phyloP scores from a whole-genome alignment of 1,140 invertebrate species.

The Papilio dardanus region DNA sequence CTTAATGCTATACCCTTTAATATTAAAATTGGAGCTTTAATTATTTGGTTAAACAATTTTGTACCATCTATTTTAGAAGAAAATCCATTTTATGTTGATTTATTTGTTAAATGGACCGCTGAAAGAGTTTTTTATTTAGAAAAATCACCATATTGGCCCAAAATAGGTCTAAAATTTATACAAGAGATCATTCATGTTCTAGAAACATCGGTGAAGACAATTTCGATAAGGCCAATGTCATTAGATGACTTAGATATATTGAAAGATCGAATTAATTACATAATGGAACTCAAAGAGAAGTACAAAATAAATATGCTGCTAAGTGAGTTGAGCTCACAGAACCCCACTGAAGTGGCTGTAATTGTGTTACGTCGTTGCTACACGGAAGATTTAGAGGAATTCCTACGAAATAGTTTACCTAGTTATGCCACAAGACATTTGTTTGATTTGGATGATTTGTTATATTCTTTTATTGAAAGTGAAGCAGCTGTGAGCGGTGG shows the following conservation, averaged over 20 bases:
- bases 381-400: constrained; percentile 71
- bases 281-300: constrained; percentile 74
- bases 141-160: constrained; percentile 75
- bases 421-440: constrained; percentile 63
- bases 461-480: constrained; percentile 68
- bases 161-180: constrained; percentile 75
- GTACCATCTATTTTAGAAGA: constrained; percentile 66
- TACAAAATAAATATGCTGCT: constrained; percentile 76
- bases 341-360: constrained; percentile 66
- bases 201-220: constrained; percentile 68
- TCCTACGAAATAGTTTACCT: constrained; percentile 67
- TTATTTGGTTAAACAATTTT: constrained; percentile 74
- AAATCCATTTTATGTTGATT: constrained; percentile 73
- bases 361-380: constrained; percentile 76
- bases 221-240: constrained; percentile 66
- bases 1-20: constrained; percentile 68
- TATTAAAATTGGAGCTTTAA: constrained; percentile 70
- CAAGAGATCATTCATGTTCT: constrained; percentile 65
- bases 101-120: constrained; percentile 74
- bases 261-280: constrained; percentile 68
- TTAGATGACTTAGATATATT: constrained; percentile 73
- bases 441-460: constrained; percentile 71
- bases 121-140: constrained; percentile 72
- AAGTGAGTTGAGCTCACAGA: constrained; percentile 69
- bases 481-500: constrained; percentile 71